Percentiles rank a stretch among this genome's conserved stretches.
phyloP scores from a whole-genome alignment of 2,888 invertebrate genomes.

The Prosapia bicincta region DNA sequence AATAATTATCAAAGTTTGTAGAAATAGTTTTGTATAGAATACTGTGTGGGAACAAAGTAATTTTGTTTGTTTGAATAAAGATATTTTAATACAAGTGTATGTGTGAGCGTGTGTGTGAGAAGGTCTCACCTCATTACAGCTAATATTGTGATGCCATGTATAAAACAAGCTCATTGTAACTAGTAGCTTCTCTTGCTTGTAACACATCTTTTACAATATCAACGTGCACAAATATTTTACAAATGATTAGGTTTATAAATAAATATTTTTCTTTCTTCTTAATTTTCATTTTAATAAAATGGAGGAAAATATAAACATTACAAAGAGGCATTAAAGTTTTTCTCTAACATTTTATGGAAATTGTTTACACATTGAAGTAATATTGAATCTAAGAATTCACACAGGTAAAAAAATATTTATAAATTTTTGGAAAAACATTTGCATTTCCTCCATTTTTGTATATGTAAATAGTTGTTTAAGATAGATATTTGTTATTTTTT shows the following conservation, averaged over 20 bases:
- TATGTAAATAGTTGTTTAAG: conserved; percentile 22
- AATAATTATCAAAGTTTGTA: background rate
- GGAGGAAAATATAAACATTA: background rate
- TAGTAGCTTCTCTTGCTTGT: conserved; percentile 16
- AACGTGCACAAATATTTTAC: conserved; percentile 19
- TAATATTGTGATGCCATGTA: conserved; percentile 30
- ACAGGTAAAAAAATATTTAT: background rate
- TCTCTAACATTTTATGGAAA: no score
- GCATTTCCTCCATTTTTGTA: background rate
- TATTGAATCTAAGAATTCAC: no score
- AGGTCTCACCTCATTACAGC: conserved; percentile 28
- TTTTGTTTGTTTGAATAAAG: conserved; percentile 4
- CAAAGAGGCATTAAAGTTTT: no score
- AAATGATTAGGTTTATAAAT: conserved; percentile 4
- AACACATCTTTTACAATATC: conserved; percentile 13
- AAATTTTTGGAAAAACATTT: conserved; percentile 15
- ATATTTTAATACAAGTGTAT: conserved; percentile 6
- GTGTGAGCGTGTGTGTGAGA: conserved; percentile 18
- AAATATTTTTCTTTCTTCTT: background rate
- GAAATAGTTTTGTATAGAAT: conserved; percentile 24
- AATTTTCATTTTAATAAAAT: background rate
- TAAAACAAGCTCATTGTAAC: conserved; percentile 24
- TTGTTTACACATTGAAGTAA: no score
- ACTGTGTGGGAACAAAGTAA: conserved; percentile 18
- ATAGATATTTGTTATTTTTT: conserved; percentile 23